phyloP scores from a whole-genome alignment of 37 sponge, comb jelly and placozoan genomes.

The Chondrosia reniformis region DNA sequence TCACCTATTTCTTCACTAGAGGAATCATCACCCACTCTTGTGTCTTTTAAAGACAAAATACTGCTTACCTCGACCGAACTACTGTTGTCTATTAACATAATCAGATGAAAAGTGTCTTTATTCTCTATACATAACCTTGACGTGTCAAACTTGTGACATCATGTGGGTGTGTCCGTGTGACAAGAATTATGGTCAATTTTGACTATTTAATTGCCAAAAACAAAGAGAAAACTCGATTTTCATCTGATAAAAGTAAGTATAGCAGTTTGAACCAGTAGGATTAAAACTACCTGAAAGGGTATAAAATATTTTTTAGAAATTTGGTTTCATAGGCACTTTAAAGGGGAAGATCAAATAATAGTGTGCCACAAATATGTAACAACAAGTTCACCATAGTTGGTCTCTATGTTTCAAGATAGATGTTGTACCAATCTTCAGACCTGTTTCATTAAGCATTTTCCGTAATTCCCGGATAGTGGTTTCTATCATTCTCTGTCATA shows the following conservation, averaged over 20 bases:
- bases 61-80: not conserved
- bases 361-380: not conserved
- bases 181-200: not conserved
- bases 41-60: not conserved
- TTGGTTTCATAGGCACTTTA: conserved; percentile 8
- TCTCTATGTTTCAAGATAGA: too few relatives aligned
- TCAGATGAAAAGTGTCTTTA: not conserved
- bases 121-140: not conserved
- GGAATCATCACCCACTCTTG: not conserved
- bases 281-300: conserved; percentile 7
- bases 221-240: not conserved
- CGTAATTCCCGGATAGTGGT: too few relatives aligned
- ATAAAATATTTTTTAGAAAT: too few relatives aligned
- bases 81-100: too few relatives aligned
- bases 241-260: not conserved
- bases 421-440: too few relatives aligned
- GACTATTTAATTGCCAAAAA: not conserved
- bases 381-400: too few relatives aligned
- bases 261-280: conserved; percentile 4
- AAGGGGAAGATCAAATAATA: not conserved
- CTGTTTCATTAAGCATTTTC: too few relatives aligned
- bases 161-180: not conserved
- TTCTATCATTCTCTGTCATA: too few relatives aligned
- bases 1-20: not conserved
- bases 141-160: not conserved